Evolutionary conservation across 2,113 vertebrate genomes (phyloP).

Genomic region (Coreoperca whiteheadi): DNA sequence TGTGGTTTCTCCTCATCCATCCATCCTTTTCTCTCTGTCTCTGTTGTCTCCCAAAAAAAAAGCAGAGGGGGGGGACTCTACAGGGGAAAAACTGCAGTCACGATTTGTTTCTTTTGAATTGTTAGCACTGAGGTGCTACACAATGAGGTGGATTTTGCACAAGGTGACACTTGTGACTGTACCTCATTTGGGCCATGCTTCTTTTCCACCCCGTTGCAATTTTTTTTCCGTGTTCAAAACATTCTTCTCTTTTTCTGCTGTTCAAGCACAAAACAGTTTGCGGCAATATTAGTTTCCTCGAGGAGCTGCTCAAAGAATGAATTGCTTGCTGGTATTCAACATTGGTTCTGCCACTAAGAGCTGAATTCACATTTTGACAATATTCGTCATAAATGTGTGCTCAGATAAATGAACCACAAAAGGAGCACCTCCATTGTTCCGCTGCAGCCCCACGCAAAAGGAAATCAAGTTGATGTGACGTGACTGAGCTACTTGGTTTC

Average conservation of each 20-base stretch:
- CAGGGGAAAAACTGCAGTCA: constrained; percentile 20
- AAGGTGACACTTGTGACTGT: constrained; percentile 55
- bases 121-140: background rate
- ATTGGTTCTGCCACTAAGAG: constrained; percentile 38
- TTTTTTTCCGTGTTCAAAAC: constrained; percentile 39
- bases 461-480: constrained; percentile 66
- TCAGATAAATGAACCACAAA: constrained; percentile 45
- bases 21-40: background rate
- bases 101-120: constrained; percentile 48
- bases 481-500: constrained; percentile 64
- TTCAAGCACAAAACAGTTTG: constrained; percentile 63
- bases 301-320: constrained; percentile 39
- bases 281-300: constrained; percentile 54
- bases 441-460: constrained; percentile 18
- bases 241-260: constrained; percentile 70
- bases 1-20: constrained; percentile 25
- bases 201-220: constrained; percentile 42
- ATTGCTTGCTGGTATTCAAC: constrained; percentile 23
- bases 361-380: constrained; percentile 57
- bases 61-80: background rate
- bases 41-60: background rate
- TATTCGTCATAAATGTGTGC: constrained; percentile 28
- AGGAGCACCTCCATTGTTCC: constrained; percentile 22
- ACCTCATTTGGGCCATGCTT: constrained; percentile 49
- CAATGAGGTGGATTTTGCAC: background rate